phyloP scores from a whole-genome alignment of 2,113 vertebrate genomes.

The Tupaia tana region DNA sequence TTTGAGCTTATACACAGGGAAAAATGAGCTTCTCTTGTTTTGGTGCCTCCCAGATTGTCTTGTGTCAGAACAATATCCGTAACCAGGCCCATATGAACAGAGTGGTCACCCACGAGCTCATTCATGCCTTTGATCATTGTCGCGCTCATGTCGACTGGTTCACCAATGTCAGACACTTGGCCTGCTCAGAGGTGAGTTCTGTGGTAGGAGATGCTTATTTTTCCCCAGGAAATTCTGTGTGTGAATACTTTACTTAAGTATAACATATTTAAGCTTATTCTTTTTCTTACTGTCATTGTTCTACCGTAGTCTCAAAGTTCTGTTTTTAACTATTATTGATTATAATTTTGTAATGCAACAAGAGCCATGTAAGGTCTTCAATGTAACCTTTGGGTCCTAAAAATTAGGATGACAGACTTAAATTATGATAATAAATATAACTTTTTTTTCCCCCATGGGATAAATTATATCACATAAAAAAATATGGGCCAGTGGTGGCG shows the following conservation, averaged over 20 bases:
- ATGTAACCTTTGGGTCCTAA: conserved; percentile 23
- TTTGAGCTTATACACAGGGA: not conserved
- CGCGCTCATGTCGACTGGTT: conserved; percentile 98
- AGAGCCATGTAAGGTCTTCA: conserved; percentile 41
- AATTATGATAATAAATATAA: not conserved
- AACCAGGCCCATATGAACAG: conserved; percentile 96
- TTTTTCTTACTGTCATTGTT: not conserved
- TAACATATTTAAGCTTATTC: conserved; percentile 15
- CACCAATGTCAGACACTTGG: conserved; percentile 93
- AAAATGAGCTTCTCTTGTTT: not conserved
- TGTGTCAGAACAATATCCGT: conserved; percentile 98
- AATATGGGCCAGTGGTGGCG: not conserved
- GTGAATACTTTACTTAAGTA: conserved; percentile 30
- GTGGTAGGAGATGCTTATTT: not conserved
- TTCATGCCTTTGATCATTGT: conserved; percentile 98
- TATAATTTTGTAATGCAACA: conserved; percentile 22
- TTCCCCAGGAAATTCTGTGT: not conserved
- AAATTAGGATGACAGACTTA: not conserved
- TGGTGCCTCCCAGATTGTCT: conserved; percentile 91
- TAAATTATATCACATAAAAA: conserved; percentile 7
- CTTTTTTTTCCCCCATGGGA: not conserved
- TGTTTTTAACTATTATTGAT: not conserved
- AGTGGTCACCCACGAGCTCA: conserved; percentile 96
- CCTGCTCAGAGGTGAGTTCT: conserved; percentile 96
- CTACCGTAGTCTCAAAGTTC: not conserved